A percentile compares a stretch with the other conserved stretches of the same genome.
Evolutionary conservation across 2,888 invertebrate species (phyloP).

Genomic region (Scaptomyza polygonia): DNA sequence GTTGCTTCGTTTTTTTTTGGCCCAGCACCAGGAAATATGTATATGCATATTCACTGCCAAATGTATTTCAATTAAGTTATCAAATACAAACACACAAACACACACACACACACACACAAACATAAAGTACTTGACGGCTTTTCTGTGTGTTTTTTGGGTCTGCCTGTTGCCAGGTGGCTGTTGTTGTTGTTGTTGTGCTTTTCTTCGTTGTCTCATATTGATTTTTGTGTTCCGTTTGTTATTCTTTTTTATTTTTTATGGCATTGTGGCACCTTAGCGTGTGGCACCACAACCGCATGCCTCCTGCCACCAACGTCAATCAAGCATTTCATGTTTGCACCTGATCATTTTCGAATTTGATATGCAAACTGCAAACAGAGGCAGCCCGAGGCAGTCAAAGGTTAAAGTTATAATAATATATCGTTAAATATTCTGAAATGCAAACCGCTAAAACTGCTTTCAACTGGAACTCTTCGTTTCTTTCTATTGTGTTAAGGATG

Average conservation of each 20-base stretch:
- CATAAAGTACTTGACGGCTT: slow-evolving; percentile 11
- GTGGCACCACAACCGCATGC: not conserved
- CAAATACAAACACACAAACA: slow-evolving; percentile 58
- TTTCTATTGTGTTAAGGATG: not conserved
- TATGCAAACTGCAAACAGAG: too few relatives aligned
- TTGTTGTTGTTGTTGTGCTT: not conserved
- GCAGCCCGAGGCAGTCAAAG: slow-evolving; percentile 31
- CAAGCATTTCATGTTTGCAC: slow-evolving; percentile 67
- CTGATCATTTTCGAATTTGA: slow-evolving; percentile 75
- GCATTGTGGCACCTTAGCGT: slow-evolving; percentile 21
- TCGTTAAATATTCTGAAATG: slow-evolving; percentile 58
- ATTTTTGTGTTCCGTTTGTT: slow-evolving; percentile 51
- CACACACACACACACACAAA: slow-evolving; percentile 18
- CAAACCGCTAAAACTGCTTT: slow-evolving; percentile 5
- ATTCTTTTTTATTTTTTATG: slow-evolving; percentile 27
- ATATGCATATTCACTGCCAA: slow-evolving; percentile 59
- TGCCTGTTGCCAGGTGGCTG: slow-evolving; percentile 65
- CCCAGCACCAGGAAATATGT: slow-evolving; percentile 47
- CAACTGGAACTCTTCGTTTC: not conserved
- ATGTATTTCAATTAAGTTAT: slow-evolving; percentile 79
- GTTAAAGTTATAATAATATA: slow-evolving; percentile 55
- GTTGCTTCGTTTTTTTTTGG: slow-evolving; percentile 36
- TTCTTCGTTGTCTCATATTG: slow-evolving; percentile 49
- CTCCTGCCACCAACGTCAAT: not conserved
- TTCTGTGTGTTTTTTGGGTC: slow-evolving; percentile 15